Evolutionary conservation across 2,797 vertebrate genomes (phyloP).

Genomic region (Pteronotus mesoamericanus): DNA sequence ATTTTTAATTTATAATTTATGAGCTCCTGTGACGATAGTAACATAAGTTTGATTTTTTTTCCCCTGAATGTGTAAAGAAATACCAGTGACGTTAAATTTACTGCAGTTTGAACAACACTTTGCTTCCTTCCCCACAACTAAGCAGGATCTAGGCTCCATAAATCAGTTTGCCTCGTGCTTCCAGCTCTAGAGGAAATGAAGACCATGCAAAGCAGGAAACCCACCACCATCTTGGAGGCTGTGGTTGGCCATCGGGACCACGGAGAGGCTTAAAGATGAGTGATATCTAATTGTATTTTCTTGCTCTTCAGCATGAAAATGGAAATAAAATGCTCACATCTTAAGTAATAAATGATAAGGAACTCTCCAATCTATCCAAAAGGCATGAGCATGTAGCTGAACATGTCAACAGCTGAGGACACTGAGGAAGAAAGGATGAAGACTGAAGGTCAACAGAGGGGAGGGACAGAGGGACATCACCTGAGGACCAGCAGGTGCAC

Average conservation of each 20-base stretch:
- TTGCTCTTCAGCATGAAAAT: slow-evolving; percentile 64
- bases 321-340: slow-evolving; percentile 63
- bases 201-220: slow-evolving; percentile 75
- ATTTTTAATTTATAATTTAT: slow-evolving; percentile 78
- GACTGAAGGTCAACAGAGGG: not conserved
- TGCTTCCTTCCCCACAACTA: not conserved
- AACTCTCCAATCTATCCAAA: slow-evolving; percentile 34
- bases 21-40: slow-evolving; percentile 48
- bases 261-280: slow-evolving; percentile 68
- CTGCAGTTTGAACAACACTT: slow-evolving; percentile 31
- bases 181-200: slow-evolving; percentile 65
- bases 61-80: slow-evolving; percentile 51
- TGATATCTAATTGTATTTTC: slow-evolving; percentile 66
- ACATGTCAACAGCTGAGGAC: not conserved
- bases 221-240: slow-evolving; percentile 22
- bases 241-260: slow-evolving; percentile 54
- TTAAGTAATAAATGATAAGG: slow-evolving; percentile 59
- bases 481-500: accelerated
- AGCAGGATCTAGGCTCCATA: slow-evolving; percentile 64
- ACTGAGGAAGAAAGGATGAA: not conserved
- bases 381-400: not conserved
- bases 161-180: slow-evolving; percentile 69
- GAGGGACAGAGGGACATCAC: not conserved
- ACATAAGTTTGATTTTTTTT: not conserved
- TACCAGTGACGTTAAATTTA: slow-evolving; percentile 63